These are phyloP conservation scores for Oreotrochilus melanogaster DNA, from an alignment of 2,113 vertebrate genomes.

Conservation along the genomic window DNA sequence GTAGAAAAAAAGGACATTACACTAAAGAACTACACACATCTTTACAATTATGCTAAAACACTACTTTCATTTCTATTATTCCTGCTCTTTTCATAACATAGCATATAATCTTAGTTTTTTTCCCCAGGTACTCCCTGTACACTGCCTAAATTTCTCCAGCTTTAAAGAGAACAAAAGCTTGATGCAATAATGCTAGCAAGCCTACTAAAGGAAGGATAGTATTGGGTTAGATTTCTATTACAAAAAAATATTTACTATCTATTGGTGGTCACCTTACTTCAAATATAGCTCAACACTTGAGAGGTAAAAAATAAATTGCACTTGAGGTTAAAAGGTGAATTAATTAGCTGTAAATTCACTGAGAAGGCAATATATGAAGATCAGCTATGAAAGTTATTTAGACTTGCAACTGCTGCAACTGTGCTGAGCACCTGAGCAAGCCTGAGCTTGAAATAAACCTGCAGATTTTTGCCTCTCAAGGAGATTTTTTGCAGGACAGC, in stretches of 20 bases:
- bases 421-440: neutral
- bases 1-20: neutral
- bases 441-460: neutral
- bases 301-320: neutral
- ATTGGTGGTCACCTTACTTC: neutral
- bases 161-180: neutral
- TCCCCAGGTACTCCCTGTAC: neutral
- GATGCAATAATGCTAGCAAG: neutral
- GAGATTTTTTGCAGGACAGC: neutral
- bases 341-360: neutral
- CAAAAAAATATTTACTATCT: neutral
- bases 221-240: neutral
- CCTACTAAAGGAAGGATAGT: neutral
- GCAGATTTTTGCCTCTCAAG: fast-evolving
- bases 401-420: neutral
- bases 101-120: neutral
- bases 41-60: neutral
- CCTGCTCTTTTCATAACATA: neutral
- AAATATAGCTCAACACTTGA: neutral
- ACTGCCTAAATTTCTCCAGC: neutral
- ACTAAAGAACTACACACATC: neutral
- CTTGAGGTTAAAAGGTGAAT: neutral
- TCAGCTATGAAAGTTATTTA: neutral
- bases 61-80: neutral
- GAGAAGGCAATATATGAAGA: neutral